Evolutionary conservation across 2,797 vertebrate species (phyloP), one percentile per base, ranked within the genome.

Genomic region (Coregonus ussuriensis): DNA sequence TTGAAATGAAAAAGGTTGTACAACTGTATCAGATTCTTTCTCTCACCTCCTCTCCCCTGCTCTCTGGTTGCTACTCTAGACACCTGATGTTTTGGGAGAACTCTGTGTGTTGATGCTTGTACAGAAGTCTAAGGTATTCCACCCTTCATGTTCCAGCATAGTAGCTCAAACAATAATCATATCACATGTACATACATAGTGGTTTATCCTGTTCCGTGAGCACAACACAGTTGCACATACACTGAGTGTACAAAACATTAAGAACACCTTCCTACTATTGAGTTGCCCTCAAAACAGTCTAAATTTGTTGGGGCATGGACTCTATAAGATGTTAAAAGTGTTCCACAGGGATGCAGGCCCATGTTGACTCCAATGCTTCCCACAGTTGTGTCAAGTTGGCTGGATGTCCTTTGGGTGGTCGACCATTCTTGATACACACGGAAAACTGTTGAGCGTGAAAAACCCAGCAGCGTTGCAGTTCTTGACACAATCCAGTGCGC

Each of bases 51-150:
- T 35, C 29, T 18, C 4, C 37, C 16, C 18, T 59, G 54, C 31
- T 67, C 62, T 33, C 70, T 54, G 31, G 29, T 18, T 33, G 33
- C 9, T 15, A 47, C 4, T 59, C 31, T 74, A 99, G 98, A 85
- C 82, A 18, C 88, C 94, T 63, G 92, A 88, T 75, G 78, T 86
- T 67, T 62, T 98, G 81, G 93, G 93, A 90, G 94, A 98, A 75
- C 92, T 99, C 85, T 99, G 98, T 89, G 88, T 93, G 81, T 79
- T 93, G 85, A 88, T 97, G 89, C 85, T 94, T 88, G 86, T 95
- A 83, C 94, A 95, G 84, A 96, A 94, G 81, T 89, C 93, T 83
- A 94, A 97, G 96, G 98, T 99, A 95, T 56, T 4, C 3, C 54
- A 51, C 15, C 1, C 1, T 21, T 53, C 11, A 11, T 51, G 21